phyloP scores from a whole-genome alignment of 2,113 vertebrate species.

The Peromyscus maniculatus region DNA sequence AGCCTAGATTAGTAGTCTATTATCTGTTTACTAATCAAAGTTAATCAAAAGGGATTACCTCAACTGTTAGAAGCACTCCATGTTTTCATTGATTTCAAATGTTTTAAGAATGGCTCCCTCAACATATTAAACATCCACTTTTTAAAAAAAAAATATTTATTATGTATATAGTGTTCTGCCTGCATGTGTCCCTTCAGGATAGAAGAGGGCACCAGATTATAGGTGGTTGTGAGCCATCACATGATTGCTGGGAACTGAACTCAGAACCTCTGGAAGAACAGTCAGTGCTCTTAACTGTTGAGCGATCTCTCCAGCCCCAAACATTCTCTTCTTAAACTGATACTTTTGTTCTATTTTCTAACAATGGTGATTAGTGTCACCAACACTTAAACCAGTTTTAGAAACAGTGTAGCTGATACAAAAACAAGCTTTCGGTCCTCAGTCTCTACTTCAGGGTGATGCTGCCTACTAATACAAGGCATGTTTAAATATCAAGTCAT shows the following conservation, averaged over 20 bases:
- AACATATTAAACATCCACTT: neutral
- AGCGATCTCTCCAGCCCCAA: too few relatives aligned
- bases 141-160: too few relatives aligned
- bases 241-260: too few relatives aligned
- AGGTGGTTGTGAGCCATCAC: too few relatives aligned
- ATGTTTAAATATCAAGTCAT: conserved; percentile 27
- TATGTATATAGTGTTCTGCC: too few relatives aligned
- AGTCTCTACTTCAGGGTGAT: conserved; percentile 44
- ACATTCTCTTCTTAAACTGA: neutral
- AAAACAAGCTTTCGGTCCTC: neutral
- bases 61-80: neutral
- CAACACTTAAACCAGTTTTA: neutral
- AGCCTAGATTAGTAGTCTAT: neutral
- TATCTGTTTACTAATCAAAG: neutral
- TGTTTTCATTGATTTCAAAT: conserved; percentile 32
- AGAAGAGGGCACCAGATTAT: too few relatives aligned
- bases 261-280: too few relatives aligned
- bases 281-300: too few relatives aligned
- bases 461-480: neutral
- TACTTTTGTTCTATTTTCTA: neutral
- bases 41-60: neutral
- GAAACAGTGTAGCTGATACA: neutral
- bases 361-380: neutral
- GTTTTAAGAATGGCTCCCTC: neutral
- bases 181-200: too few relatives aligned